Conservation (phyloP, 1,140 invertebrate genomes). For the Zaprionus africanus region DNA sequence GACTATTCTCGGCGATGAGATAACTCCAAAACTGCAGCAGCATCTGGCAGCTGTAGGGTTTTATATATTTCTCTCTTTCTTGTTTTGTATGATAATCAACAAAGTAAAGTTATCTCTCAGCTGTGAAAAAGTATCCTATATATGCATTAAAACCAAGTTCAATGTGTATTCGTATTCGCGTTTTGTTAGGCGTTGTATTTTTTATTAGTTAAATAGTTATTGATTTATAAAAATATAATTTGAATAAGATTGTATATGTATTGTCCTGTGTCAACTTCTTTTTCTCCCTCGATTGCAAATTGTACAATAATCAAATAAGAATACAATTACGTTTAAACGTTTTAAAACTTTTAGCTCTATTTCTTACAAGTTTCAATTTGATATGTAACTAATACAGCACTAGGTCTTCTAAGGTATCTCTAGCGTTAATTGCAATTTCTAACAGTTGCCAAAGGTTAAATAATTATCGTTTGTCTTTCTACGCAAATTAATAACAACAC, state of each 20-base stretch:
- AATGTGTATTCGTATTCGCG: constrained; percentile 41
- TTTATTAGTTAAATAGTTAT: constrained; percentile 69
- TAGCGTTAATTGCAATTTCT: constrained; percentile 48
- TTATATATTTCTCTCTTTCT: not conserved
- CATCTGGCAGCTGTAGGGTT: not conserved
- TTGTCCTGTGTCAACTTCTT: constrained; percentile 60
- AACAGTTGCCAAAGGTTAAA: constrained; percentile 31
- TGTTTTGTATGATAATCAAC: not conserved
- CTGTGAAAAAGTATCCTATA: not conserved
- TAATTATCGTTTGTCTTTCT: constrained; percentile 26
- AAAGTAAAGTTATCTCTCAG: not conserved
- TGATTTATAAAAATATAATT: constrained; percentile 63
- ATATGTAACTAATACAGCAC: constrained; percentile 63
- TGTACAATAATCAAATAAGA: constrained; percentile 29
- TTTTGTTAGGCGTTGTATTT: constrained; percentile 73
- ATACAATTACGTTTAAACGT: constrained; percentile 29
- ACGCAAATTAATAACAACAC: constrained; percentile 23
- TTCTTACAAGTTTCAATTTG: constrained; percentile 52
- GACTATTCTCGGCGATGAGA: not conserved
- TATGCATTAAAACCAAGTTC: constrained; percentile 12
- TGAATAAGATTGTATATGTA: constrained; percentile 65
- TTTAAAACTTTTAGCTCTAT: constrained; percentile 39
- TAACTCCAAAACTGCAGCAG: not conserved
- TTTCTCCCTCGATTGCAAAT: constrained; percentile 13
- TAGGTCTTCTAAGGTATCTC: constrained; percentile 18